phyloP scores from a whole-genome alignment of 1,140 invertebrate genomes.

The Octopus bimaculoides region DNA sequence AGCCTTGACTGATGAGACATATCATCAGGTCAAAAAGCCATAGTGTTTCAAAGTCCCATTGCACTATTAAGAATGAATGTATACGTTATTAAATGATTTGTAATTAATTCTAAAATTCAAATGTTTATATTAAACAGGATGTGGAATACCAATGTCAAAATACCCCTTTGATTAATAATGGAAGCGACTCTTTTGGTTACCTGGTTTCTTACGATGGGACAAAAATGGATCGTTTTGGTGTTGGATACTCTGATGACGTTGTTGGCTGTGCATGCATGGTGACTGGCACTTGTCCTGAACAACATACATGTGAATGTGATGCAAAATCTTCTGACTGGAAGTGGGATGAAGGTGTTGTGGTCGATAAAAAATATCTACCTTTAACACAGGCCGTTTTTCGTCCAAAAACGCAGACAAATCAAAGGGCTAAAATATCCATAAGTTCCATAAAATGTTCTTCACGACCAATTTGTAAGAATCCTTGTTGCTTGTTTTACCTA shows the following conservation, averaged over 20 bases:
- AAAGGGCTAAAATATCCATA: slow-evolving; percentile 17
- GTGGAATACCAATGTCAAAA: slow-evolving; percentile 35
- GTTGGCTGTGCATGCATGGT: slow-evolving; percentile 36
- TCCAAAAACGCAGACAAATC: not conserved
- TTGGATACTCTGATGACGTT: slow-evolving; percentile 18
- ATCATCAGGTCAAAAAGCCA: too few relatives aligned
- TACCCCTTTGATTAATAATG: slow-evolving; percentile 26
- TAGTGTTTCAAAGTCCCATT: too few relatives aligned
- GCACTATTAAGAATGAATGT: too few relatives aligned
- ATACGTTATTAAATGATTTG: not conserved
- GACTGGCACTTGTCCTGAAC: slow-evolving; percentile 30
- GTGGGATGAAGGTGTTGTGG: slow-evolving; percentile 34
- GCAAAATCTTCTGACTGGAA: slow-evolving; percentile 20
- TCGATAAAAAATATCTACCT: slow-evolving; percentile 32
- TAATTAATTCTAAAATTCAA: slow-evolving; percentile 3
- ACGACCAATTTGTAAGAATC: not conserved
- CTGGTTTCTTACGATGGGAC: slow-evolving; percentile 20
- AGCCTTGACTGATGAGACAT: too few relatives aligned
- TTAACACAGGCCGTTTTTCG: slow-evolving; percentile 22
- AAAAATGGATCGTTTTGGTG: slow-evolving; percentile 30
- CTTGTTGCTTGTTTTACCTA: not conserved
- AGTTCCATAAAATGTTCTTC: not conserved
- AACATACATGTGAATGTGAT: slow-evolving; percentile 39
- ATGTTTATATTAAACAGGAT: slow-evolving; percentile 26
- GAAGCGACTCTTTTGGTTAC: slow-evolving; percentile 17